Evolutionary conservation across 1,140 invertebrate species (phyloP).

Genomic region (Nautilus pompilius): DNA sequence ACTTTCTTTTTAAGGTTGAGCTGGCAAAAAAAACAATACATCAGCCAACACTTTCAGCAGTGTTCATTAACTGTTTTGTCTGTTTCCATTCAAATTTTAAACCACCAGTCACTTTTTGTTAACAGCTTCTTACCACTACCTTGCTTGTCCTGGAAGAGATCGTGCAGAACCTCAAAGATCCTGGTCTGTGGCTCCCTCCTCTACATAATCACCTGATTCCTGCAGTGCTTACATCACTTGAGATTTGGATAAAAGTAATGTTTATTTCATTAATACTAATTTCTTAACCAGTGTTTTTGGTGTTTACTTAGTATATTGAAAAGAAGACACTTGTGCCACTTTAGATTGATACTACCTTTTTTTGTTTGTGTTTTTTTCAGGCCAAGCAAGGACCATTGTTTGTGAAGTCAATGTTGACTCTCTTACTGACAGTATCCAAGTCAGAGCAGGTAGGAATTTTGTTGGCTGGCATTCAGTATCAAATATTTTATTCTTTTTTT

Average conservation of each 20-base stretch:
- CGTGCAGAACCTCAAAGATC: conserved; percentile 22
- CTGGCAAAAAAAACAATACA: too few species aligned
- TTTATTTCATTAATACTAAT: background rate
- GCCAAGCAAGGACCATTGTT: conserved; percentile 34
- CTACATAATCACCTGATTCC: conserved; percentile 39
- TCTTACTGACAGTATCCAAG: conserved; percentile 35
- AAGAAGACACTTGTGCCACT: background rate
- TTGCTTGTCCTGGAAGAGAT: conserved; percentile 38
- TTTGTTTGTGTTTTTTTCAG: conserved; percentile 15
- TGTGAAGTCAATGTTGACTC: conserved; percentile 32
- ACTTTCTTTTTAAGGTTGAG: too few species aligned
- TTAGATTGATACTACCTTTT: too few species aligned
- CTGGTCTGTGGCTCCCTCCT: conserved; percentile 28
- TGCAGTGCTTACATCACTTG: conserved; percentile 30
- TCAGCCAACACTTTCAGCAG: too few species aligned
- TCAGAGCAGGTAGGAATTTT: conserved; percentile 36
- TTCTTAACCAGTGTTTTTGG: background rate
- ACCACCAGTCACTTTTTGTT: too few species aligned
- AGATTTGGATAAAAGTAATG: conserved; percentile 41
- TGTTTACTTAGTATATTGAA: background rate
- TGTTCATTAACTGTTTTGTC: too few species aligned
- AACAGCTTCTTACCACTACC: conserved; percentile 34
- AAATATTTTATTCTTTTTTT: too few species aligned
- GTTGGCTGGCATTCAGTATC: too few species aligned
- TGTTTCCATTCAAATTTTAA: too few species aligned